Conservation (phyloP, 2,888 invertebrate genomes). For the Cheilosia urbana region DNA sequence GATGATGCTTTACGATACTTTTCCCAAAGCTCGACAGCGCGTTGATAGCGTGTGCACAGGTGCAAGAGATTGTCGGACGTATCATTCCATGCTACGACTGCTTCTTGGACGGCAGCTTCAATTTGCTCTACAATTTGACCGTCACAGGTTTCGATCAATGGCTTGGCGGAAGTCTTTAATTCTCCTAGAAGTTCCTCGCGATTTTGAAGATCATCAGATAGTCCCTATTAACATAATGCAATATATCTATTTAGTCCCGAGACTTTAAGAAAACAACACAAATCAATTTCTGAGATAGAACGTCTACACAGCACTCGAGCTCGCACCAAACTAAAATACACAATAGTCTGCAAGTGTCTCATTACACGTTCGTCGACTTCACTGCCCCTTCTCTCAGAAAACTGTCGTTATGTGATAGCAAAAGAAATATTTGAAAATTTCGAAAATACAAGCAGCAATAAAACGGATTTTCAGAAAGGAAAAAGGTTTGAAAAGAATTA, state of each 20-base stretch:
- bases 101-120: constrained; percentile 90
- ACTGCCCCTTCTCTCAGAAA: constrained; percentile 8
- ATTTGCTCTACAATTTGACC: constrained; percentile 90
- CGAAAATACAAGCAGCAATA: constrained; percentile 34
- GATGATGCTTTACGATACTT: constrained; percentile 92
- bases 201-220: constrained; percentile 90
- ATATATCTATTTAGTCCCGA: not conserved
- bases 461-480: constrained; percentile 34
- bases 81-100: constrained; percentile 91
- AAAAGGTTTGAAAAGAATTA: constrained; percentile 44
- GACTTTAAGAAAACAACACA: constrained; percentile 2
- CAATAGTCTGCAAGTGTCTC: constrained; percentile 37
- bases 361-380: constrained; percentile 30
- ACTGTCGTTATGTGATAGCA: constrained; percentile 50
- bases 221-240: constrained; percentile 85
- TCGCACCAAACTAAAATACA: constrained; percentile 56
- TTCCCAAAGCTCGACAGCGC: constrained; percentile 92
- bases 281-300: constrained; percentile 47
- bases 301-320: constrained; percentile 60
- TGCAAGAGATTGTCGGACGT: constrained; percentile 91
- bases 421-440: constrained; percentile 28
- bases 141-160: constrained; percentile 88
- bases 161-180: constrained; percentile 88
- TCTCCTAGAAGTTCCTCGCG: constrained; percentile 90
- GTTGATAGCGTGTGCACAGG: constrained; percentile 90